phyloP scores from a whole-genome alignment of 2,113 vertebrate species.

The Thamnophis sirtalis region DNA sequence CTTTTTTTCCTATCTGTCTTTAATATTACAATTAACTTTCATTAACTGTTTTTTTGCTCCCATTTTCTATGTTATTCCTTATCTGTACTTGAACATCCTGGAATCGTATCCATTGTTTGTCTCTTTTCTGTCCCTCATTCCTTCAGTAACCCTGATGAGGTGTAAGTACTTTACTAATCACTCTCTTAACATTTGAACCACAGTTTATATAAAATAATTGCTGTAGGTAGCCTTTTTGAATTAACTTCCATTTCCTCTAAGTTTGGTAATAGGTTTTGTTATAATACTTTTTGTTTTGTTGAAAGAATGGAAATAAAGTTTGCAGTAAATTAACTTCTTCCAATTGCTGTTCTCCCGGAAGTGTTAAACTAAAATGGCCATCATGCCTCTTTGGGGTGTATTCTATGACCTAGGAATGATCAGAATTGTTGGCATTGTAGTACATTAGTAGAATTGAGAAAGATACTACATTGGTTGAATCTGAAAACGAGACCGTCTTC shows the following conservation, averaged over 20 bases:
- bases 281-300: neutral
- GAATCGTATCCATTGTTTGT: slow-evolving; percentile 44
- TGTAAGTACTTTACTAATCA: slow-evolving; percentile 54
- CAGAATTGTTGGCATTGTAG: neutral
- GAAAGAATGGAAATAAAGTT: neutral
- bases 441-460: neutral
- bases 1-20: slow-evolving; percentile 17
- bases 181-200: neutral
- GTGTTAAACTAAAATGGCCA: neutral
- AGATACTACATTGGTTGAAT: neutral
- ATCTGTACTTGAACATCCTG: slow-evolving; percentile 29
- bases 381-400: neutral
- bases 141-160: slow-evolving; percentile 51
- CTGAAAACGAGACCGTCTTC: too few species aligned
- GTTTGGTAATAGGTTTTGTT: neutral
- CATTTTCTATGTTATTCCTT: slow-evolving; percentile 30
- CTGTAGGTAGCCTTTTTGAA: neutral
- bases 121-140: slow-evolving; percentile 13
- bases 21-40: slow-evolving; percentile 29
- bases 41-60: slow-evolving; percentile 44
- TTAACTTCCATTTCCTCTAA: neutral
- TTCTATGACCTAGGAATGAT: neutral
- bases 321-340: neutral
- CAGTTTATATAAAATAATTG: slow-evolving; percentile 12
- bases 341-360: neutral